Evolutionary conservation across 92 coral and sea anemone species (phyloP), one percentile per base, ranked within the genome.

Genomic region (Parazoanthus atlanticus): DNA sequence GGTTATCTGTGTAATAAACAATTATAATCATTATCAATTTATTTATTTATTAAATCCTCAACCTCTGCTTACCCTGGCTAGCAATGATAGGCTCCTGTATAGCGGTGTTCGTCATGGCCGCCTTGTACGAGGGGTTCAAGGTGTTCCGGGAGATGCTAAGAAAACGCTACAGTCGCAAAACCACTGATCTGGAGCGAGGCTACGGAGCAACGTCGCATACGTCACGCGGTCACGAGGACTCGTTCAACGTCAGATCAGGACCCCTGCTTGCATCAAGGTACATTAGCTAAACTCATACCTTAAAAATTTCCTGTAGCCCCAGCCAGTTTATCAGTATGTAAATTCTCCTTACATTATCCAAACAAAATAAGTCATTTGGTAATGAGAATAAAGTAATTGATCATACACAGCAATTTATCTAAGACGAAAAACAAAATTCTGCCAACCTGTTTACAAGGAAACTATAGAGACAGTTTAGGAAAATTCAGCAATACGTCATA

Each of bases 111-210:
- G 72, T 82, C 19, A 82, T 91, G 90, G 93, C 90, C 10, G 79
- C 89, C 2, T 36, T 91, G 56, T 91, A 91, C 54, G 93, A 91
- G 66, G 93, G 93, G 36, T 91, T 91, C 85, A 91, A 87, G 74
- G 93, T 91, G 11, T 81, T 87, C 47, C 80, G 93, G 6, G 93
- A 91, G 56, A 75, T 69, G 12, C 26, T 91, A 67, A 84, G 64
- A 26, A 84, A 84, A 46, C 78, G 78, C 31, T 9, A 7, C 38
- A 41, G 29, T 32, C 13, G 41, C 66, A 70, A 25, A 84, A 19
- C 26, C 65, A 70, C 43, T 40, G 78, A 84, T 72, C 66, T 72
- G 26, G 87, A 84, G 47, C 43, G 78, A 70, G 86, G 86, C 38
- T 83, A 83, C 78, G 86, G 87, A 26, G 29, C 87, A 40, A 70